Evolutionary conservation across 53 echinoderm and acorn worm genomes (phyloP).

Genomic region (Paracentrotus lividus): DNA sequence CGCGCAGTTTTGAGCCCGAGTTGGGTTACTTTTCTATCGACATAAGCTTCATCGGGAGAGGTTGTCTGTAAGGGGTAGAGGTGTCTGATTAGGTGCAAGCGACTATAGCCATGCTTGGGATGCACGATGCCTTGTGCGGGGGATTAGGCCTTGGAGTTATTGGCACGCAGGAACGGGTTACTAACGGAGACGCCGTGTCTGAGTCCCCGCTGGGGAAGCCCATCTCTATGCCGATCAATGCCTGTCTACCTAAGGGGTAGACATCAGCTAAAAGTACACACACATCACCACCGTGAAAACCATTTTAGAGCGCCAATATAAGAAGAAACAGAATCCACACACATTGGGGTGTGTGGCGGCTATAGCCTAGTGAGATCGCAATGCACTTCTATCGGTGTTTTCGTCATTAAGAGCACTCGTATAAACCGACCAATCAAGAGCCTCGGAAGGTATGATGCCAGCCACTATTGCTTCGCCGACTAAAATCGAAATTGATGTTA

Average conservation of each 20-base stretch:
- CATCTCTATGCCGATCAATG: conserved; percentile 62
- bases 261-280: conserved; percentile 62
- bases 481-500: conserved; percentile 56
- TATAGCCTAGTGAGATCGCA: neutral
- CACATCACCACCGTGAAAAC: conserved; percentile 55
- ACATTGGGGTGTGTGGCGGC: neutral
- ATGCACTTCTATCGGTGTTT: conserved; percentile 38
- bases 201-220: conserved; percentile 63
- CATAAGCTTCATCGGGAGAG: conserved; percentile 20
- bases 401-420: conserved; percentile 30
- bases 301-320: conserved; percentile 39
- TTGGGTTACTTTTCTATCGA: conserved; percentile 65
- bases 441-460: conserved; percentile 54
- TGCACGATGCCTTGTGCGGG: neutral
- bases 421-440: conserved; percentile 63
- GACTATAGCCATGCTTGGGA: conserved; percentile 5
- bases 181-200: conserved; percentile 69
- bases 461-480: conserved; percentile 47
- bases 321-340: conserved; percentile 31
- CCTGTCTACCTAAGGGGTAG: conserved; percentile 65
- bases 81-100: conserved; percentile 49
- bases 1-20: conserved; percentile 63
- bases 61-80: conserved; percentile 59
- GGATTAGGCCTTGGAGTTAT: conserved; percentile 38
- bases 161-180: conserved; percentile 42